phyloP scores from a whole-genome alignment of 2,888 invertebrate species.

The Noctua comes region DNA sequence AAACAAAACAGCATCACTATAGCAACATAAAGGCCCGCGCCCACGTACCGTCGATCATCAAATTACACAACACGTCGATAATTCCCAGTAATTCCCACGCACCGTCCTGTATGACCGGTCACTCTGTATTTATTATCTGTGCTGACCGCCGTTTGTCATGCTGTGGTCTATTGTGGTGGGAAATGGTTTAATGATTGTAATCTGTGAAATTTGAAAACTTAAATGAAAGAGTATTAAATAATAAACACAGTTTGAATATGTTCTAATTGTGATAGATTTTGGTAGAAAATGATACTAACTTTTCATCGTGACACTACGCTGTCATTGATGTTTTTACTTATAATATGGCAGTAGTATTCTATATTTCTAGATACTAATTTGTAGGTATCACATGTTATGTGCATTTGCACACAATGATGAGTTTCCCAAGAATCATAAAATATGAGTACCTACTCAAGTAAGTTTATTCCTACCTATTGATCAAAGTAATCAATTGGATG shows the following conservation, averaged over 20 bases:
- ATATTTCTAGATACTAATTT: not conserved
- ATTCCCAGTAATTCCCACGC: slow-evolving; percentile 49
- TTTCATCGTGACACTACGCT: not conserved
- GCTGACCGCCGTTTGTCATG: slow-evolving; percentile 43
- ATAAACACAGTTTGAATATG: not conserved
- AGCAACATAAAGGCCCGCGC: slow-evolving; percentile 19
- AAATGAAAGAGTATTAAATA: not conserved
- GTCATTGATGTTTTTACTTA: not conserved
- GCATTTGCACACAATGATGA: not conserved
- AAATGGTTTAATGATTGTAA: slow-evolving; percentile 16
- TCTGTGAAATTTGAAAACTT: not conserved
- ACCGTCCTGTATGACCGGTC: slow-evolving; percentile 39
- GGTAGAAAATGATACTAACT: not conserved
- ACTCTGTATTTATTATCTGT: slow-evolving; percentile 34
- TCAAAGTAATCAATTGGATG: slow-evolving; percentile 37
- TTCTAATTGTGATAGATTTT: not conserved
- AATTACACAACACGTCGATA: slow-evolving; percentile 16
- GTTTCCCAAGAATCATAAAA: slow-evolving; percentile 10
- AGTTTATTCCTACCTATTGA: slow-evolving; percentile 20
- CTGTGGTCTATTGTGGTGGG: slow-evolving; percentile 19
- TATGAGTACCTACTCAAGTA: not conserved
- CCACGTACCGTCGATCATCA: slow-evolving; percentile 17
- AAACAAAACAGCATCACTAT: slow-evolving; percentile 11
- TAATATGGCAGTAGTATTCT: not conserved
- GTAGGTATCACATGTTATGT: not conserved